phyloP scores from a whole-genome alignment of 2,888 invertebrate species.

The Philereme transversata region DNA sequence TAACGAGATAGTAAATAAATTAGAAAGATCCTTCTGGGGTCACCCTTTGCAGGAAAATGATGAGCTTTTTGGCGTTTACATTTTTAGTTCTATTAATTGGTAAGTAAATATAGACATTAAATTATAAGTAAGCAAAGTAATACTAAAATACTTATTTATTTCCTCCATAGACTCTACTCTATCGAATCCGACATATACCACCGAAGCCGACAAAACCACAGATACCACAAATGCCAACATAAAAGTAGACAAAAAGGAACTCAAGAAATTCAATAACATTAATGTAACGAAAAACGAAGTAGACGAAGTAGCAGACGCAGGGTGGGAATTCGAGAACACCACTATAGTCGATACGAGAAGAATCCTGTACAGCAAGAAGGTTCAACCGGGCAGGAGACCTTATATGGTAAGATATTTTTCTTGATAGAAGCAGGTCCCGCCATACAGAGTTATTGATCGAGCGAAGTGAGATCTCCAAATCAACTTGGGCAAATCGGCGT shows the following conservation, averaged over 20 bases:
- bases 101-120: conserved; percentile 40
- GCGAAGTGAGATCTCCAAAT: too few relatives aligned
- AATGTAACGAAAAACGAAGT: conserved; percentile 36
- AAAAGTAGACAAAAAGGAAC: conserved; percentile 14
- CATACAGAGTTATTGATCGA: too few relatives aligned
- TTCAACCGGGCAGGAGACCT: conserved; percentile 60
- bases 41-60: conserved; percentile 48
- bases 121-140: neutral
- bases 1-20: conserved; percentile 39
- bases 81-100: conserved; percentile 46
- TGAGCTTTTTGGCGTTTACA: conserved; percentile 43
- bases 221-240: neutral
- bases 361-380: conserved; percentile 67
- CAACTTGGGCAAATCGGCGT: too few relatives aligned
- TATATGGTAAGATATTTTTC: conserved; percentile 65
- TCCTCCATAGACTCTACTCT: conserved; percentile 9
- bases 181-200: conserved; percentile 24
- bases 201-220: neutral
- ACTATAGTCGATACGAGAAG: conserved; percentile 66
- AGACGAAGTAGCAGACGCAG: conserved; percentile 61
- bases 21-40: conserved; percentile 53
- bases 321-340: conserved; percentile 70
- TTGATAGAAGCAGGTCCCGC: neutral
- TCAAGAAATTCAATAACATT: conserved; percentile 26
- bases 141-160: neutral